phyloP scores from a whole-genome alignment of 2,797 vertebrate genomes.

The Pseudochaenichthys georgianus region DNA sequence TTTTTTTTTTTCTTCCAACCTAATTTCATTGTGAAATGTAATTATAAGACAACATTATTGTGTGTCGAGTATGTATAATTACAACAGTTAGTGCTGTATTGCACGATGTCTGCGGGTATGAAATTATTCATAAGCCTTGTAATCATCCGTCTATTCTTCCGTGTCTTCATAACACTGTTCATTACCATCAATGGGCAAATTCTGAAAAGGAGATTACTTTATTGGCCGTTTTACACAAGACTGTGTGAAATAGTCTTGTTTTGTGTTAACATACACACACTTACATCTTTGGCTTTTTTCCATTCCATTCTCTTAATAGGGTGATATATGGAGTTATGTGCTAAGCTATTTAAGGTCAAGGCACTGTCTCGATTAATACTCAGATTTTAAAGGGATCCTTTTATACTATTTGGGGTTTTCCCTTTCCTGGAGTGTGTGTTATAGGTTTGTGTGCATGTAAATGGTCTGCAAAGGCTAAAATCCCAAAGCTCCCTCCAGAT shows the following conservation, averaged over 20 bases:
- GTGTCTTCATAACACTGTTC: constrained; percentile 55
- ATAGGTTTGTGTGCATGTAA: too few relatives aligned
- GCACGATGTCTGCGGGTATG: constrained; percentile 49
- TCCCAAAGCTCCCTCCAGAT: too few relatives aligned
- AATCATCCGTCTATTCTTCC: constrained; percentile 72
- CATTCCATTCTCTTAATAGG: not conserved
- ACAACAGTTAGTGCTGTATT: constrained; percentile 59
- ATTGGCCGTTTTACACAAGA: constrained; percentile 50
- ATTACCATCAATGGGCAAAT: constrained; percentile 63
- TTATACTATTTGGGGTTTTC: too few relatives aligned
- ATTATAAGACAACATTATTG: constrained; percentile 71
- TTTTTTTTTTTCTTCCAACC: constrained; percentile 27
- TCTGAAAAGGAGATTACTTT: constrained; percentile 50
- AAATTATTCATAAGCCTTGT: constrained; percentile 59
- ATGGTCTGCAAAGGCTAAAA: too few relatives aligned
- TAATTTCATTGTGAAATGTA: constrained; percentile 66
- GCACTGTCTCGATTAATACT: too few relatives aligned
- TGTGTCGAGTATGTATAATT: constrained; percentile 70
- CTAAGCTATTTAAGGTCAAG: not conserved
- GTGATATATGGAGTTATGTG: not conserved
- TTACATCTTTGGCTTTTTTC: constrained; percentile 5
- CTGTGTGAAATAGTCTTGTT: constrained; percentile 37
- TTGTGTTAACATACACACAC: constrained; percentile 26
- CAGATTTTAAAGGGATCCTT: too few relatives aligned
- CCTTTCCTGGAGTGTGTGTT: too few relatives aligned